These are phyloP conservation scores for Thunnus maccoyii DNA, from an alignment of 2,113 vertebrate species.

Conservation along the genomic window DNA sequence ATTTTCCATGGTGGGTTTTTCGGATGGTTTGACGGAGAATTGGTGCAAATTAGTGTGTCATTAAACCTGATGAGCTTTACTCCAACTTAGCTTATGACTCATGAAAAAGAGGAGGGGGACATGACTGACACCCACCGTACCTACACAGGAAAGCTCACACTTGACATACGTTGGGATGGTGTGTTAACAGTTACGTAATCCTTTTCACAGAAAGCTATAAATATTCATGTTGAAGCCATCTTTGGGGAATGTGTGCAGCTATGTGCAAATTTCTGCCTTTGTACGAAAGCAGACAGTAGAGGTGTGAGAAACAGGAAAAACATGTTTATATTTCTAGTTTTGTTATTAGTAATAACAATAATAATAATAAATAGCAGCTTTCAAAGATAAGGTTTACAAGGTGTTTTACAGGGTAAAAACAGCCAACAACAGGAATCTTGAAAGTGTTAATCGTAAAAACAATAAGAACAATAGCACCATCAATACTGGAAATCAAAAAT, in stretches of 20 bases:
- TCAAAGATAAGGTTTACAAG: no score
- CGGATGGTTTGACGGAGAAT: conserved; percentile 47
- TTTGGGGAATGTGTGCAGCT: neutral
- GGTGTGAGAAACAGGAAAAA: no score
- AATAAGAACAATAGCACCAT: no score
- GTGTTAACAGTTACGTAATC: neutral
- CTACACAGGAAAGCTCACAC: neutral
- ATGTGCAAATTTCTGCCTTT: neutral
- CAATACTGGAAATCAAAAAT: no score
- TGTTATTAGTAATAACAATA: no score
- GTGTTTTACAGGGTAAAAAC: no score
- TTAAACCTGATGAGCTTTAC: conserved; percentile 57
- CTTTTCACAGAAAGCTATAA: neutral
- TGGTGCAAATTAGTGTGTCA: conserved; percentile 55
- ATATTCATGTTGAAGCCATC: neutral
- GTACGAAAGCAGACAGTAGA: no score
- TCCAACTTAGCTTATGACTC: conserved; percentile 44
- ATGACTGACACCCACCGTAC: neutral
- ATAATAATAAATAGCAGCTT: no score
- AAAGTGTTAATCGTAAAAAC: no score
- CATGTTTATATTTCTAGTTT: no score
- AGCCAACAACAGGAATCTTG: no score
- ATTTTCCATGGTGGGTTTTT: neutral
- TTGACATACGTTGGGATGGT: neutral
- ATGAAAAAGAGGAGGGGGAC: conserved; percentile 30